A percentile compares a stretch with the other conserved stretches of the same genome.
These are phyloP conservation scores for Ceratina calcarata DNA, from an alignment of 1,140 invertebrate genomes.

Conservation along the genomic window DNA sequence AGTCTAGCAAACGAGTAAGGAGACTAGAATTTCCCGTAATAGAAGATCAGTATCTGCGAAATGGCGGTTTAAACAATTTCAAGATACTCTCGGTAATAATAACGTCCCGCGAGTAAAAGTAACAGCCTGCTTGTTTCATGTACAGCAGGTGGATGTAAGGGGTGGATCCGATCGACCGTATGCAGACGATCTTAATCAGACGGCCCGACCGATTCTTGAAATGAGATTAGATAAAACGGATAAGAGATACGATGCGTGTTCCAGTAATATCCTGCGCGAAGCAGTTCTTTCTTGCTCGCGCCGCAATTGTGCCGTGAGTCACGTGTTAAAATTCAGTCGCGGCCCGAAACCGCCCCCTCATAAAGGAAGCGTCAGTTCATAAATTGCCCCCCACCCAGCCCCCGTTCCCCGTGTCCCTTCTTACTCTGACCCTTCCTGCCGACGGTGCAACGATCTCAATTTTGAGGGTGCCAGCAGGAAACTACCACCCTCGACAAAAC, in stretches of 20 bases:
- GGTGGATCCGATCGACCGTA: neutral
- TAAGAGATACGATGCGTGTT: conserved; percentile 34
- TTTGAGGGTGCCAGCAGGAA: conserved; percentile 78
- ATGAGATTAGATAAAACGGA: conserved; percentile 45
- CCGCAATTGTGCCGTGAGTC: conserved; percentile 67
- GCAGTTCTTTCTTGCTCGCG: conserved; percentile 27
- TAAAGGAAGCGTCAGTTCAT: conserved; percentile 79
- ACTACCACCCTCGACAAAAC: conserved; percentile 79
- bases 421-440: conserved; percentile 35
- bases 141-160: neutral
- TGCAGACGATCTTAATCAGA: conserved; percentile 38
- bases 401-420: conserved; percentile 15
- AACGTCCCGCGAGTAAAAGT: conserved; percentile 18
- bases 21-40: neutral
- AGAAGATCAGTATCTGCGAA: neutral
- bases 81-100: conserved; percentile 18
- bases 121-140: conserved; percentile 8
- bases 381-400: conserved; percentile 69
- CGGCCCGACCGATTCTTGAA: conserved; percentile 21
- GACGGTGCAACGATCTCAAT: conserved; percentile 71
- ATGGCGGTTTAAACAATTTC: conserved; percentile 25
- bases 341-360: conserved; percentile 69
- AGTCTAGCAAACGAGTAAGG: neutral
- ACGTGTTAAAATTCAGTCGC: conserved; percentile 77
- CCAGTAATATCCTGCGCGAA: conserved; percentile 14